Base-by-base conservation (phyloP, 2,888 invertebrate genomes). In the Camponotus fellah region DNA sequence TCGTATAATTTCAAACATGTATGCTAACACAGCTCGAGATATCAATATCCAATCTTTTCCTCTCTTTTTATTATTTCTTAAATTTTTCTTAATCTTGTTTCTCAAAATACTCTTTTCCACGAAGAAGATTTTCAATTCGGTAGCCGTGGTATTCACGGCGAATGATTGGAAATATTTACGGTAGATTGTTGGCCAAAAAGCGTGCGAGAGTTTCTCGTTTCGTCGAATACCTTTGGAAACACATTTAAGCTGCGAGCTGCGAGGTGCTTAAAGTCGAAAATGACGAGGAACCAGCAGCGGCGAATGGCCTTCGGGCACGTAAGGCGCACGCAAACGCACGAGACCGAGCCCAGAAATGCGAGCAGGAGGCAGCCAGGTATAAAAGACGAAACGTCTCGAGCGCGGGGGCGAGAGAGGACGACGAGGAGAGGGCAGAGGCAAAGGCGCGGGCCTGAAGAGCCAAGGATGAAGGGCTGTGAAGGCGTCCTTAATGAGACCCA, bases 401-500 rank as follows among this genome's bases (percentile, higher is more conserved):
- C 49, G 81, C 79, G 82, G 83, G 79, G 76, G 65, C 80, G 84
- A 86, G 83, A 80, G 12, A 80, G 71, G 65, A 10, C 5, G 49
- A 9, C 43, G 43, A 53, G 69, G 86, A 72, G 75, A 69, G 66
- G 71, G 74, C 80, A 84, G 74, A 60, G 64, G 83, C 60, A 79
- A 88, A 87, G 84, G 86, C 68, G 83, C 89, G 86, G 85, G 85
- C 85, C 87, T 88, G 87, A 90, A 91, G 89, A 91, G 89, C 87
- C 89, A 86, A 89, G 89, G 91, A 91, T 90, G 88, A 91, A 92
- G 93, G 91, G 89, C 90, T 89, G 89, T 88, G 91, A 91, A 92
- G 93, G 92, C 92, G 91, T 91, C 87, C 92, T 92, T 92, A 92
- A 93, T 93, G 92, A 93, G 93, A 93, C 92, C 91, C 92, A 89